A percentile compares a stretch with the other conserved stretches of the same genome.
Conservation (phyloP, 1,140 invertebrate species). For the Trypoxylus dichotomus region DNA sequence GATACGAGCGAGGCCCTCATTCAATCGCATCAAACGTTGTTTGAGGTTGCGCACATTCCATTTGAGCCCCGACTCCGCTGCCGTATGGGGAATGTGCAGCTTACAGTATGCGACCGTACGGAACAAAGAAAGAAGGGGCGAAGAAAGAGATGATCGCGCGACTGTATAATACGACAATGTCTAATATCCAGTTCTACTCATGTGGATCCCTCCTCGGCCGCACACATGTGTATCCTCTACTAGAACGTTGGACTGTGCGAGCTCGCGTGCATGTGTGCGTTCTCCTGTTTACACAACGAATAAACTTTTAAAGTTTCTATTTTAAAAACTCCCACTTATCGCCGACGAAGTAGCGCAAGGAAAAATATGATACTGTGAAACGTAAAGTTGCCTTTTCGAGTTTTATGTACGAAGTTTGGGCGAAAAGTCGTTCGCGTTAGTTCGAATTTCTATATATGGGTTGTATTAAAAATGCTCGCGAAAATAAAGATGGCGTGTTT, state of each 20-base stretch:
- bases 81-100: not conserved
- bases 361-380: not conserved
- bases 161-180: not conserved
- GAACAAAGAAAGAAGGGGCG: not conserved
- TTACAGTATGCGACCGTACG: not conserved
- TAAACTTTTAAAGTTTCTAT: not conserved
- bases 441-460: too few relatives aligned
- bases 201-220: not conserved
- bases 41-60: not conserved
- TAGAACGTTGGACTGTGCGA: not conserved
- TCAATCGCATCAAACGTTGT: not conserved
- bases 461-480: too few relatives aligned
- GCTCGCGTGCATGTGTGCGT: not conserved
- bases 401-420: not conserved
- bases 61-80: not conserved
- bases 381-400: not conserved
- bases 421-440: too few relatives aligned
- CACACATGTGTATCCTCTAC: not conserved
- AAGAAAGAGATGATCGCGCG: not conserved
- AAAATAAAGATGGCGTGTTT: too few relatives aligned
- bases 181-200: slow-evolving; percentile 2
- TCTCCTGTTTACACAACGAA: slow-evolving; percentile 1
- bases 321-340: not conserved
- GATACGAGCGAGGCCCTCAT: not conserved
- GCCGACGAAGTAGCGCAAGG: not conserved